Conservation (phyloP, 2,888 invertebrate genomes). For the Ischnura elegans region DNA sequence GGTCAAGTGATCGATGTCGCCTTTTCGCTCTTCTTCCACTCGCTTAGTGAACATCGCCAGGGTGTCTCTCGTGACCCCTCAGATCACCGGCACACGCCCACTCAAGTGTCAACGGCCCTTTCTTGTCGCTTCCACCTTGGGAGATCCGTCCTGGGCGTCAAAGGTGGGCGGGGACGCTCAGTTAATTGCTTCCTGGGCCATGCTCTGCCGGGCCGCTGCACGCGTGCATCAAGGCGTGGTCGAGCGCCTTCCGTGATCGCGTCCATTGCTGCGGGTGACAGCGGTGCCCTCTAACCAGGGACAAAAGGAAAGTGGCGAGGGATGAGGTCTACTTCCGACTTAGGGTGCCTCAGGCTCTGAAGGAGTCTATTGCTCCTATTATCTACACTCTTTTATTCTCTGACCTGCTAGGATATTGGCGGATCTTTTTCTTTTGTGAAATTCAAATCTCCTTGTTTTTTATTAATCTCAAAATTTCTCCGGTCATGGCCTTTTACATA, state of each 20-base stretch:
- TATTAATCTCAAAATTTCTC: too few relatives aligned
- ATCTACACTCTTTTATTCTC: too few relatives aligned
- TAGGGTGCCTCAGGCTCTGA: too few relatives aligned
- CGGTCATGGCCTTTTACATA: too few relatives aligned
- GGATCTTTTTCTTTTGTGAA: too few relatives aligned
- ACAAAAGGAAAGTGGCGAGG: too few relatives aligned
- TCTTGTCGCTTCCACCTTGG: background rate
- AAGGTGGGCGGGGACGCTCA: background rate
- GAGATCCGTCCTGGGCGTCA: background rate
- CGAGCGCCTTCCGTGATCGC: background rate
- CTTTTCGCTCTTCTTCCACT: background rate
- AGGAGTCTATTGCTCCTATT: too few relatives aligned
- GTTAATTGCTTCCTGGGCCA: constrained; percentile 16
- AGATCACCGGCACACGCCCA: background rate
- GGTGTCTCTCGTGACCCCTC: background rate
- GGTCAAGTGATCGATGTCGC: background rate
- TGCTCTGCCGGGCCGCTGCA: background rate
- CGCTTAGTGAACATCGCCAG: background rate
- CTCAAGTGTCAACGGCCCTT: background rate
- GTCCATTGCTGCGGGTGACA: background rate
- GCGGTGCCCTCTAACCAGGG: background rate
- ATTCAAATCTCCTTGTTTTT: too few relatives aligned
- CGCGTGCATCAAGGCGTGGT: constrained; percentile 32
- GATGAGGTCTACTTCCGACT: too few relatives aligned
- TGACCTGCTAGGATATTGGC: too few relatives aligned